Base-by-base conservation (phyloP, 2,797 vertebrate species). In the Spinibarbus caldwelli region DNA sequence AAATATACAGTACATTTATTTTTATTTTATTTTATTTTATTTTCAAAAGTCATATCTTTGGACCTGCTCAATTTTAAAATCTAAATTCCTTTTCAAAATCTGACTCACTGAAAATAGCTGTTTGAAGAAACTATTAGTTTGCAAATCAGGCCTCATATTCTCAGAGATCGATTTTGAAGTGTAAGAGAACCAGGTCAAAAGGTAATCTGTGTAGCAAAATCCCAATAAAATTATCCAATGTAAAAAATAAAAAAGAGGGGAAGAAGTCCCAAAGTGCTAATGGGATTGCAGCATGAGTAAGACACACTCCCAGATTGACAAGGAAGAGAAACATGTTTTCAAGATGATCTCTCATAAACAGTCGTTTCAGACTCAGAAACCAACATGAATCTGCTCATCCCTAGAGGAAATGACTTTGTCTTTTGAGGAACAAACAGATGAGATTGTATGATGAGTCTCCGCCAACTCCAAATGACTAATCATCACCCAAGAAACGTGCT, bases 381-480 rank as follows among this genome's bases (percentile, higher is more conserved):
- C 26, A 67, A 62, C 36, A 31, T 45, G 54, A 71, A 67, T 68
- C 38, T 77, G 31, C 66, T 70, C 31, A 62, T 68, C 31, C 14
- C 57, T 71, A 23, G 68, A 62, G 29, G 68, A 68, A 54, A 80
- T 85, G 6, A 67, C 62, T 75, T 70, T n/a, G 34, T 38, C 31
- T 67, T 52, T 38, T 34, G 43, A 36, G 54, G 70, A 45, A 36
- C 14, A 47, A 77, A 49, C 47, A 52, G 72, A 47, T 64, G 54
- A 79, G 49, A 34, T 26, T 78, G 3, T 12, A 71, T 23, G 14
- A 47, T 38, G 8, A n/a, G 21, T 2, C 45, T 29, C 49, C 5
- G 10, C 75, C 47, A 38, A 59, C 19, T 26, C 72, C 59, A 70
- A 86, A 86, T 80, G 84, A 84, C 70, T 75, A 78, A 87, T 80